Percentiles rank a stretch among this genome's conserved stretches.
phyloP scores from a whole-genome alignment of 2,113 vertebrate genomes.

The Lota lota region DNA sequence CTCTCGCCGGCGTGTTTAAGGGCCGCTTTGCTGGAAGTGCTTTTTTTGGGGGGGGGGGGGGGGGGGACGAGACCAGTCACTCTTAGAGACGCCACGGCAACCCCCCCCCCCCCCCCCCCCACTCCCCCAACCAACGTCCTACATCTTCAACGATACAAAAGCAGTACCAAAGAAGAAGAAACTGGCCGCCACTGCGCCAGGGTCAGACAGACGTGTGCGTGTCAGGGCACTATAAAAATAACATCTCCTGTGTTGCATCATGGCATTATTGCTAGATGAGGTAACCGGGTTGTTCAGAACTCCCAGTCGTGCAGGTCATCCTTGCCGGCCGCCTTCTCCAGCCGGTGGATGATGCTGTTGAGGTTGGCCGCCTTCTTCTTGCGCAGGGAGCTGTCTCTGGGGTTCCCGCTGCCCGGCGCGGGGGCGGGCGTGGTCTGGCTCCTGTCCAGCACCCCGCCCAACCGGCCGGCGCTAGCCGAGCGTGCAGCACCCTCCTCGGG shows the following conservation, averaged over 20 bases:
- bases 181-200: not conserved
- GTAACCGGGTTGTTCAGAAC: conserved; percentile 72
- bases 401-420: conserved; percentile 58
- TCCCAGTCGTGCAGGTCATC: conserved; percentile 90
- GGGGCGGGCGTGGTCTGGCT: not conserved
- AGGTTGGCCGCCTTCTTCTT: conserved; percentile 91
- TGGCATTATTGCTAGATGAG: not conserved
- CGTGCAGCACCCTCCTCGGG: too few relatives aligned
- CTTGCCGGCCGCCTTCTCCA: conserved; percentile 88
- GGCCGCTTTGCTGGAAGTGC: conserved; percentile 70
- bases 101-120: not conserved
- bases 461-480: conserved; percentile 79
- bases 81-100: not conserved
- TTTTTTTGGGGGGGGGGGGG: conserved; percentile 46
- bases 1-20: not conserved
- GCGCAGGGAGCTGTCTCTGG: conserved; percentile 83
- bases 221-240: not conserved
- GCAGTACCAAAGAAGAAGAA: not conserved
- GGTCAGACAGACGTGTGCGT: not conserved
- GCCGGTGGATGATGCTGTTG: conserved; percentile 91
- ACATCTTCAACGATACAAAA: not conserved
- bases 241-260: not conserved
- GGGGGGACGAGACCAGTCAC: not conserved
- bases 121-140: not conserved
- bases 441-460: conserved; percentile 65